Conservation (phyloP, 2,113 vertebrate genomes). For the Apistogramma diplotaenia region DNA sequence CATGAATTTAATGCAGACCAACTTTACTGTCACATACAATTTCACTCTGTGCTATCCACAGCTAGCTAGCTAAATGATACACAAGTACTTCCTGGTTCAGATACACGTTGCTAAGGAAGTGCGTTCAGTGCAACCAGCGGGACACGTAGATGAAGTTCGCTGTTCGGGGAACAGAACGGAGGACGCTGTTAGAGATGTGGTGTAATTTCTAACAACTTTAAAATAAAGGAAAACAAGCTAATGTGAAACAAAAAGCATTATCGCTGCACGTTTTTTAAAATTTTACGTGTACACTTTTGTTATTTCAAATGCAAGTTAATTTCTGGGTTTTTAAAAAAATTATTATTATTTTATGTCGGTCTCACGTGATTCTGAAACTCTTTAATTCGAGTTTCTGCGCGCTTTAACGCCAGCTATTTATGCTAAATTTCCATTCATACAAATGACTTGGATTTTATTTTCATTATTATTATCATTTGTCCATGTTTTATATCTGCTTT, state of each 20-base stretch:
- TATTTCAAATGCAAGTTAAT: background rate
- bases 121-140: constrained; percentile 19
- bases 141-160: constrained; percentile 24
- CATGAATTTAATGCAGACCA: background rate
- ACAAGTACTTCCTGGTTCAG: constrained; percentile 76
- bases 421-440: background rate
- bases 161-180: background rate
- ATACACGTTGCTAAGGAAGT: constrained; percentile 70
- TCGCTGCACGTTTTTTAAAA: accelerated
- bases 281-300: background rate
- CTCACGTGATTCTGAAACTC: background rate
- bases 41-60: constrained; percentile 1
- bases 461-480: background rate
- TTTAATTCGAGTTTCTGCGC: background rate
- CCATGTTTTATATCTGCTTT: background rate
- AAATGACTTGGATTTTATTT: background rate
- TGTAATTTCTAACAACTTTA: background rate
- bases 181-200: background rate
- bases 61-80: constrained; percentile 16
- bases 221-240: background rate
- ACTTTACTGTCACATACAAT: constrained; percentile 36
- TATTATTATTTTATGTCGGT: too few species aligned
- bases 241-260: background rate
- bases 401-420: background rate
- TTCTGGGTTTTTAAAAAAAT: too few species aligned